phyloP scores from a whole-genome alignment of 2,113 vertebrate genomes.

The Telmatochromis brachygnathus region DNA sequence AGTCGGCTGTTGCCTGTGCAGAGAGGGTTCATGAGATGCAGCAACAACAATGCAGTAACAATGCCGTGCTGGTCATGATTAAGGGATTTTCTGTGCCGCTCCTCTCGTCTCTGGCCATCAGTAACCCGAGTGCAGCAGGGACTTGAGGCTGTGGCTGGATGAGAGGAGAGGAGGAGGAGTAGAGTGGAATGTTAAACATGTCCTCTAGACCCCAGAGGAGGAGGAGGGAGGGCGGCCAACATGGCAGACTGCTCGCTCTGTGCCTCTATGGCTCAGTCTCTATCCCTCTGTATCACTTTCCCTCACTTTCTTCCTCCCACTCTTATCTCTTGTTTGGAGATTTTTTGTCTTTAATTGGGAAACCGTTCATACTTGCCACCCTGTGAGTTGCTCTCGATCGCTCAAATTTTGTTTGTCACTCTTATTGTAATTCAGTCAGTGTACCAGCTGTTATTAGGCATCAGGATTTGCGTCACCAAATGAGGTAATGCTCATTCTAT shows the following conservation, averaged over 20 bases:
- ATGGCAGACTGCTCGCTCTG: conserved; percentile 31
- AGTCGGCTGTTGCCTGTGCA: neutral
- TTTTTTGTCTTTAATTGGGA: neutral
- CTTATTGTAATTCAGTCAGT: conserved; percentile 11
- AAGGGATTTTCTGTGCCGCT: conserved; percentile 37
- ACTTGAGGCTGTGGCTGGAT: conserved; percentile 60
- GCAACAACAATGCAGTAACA: conserved; percentile 22
- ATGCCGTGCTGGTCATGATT: conserved; percentile 26
- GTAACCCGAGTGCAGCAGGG: conserved; percentile 58
- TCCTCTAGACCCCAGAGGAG: conserved; percentile 65
- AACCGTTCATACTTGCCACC: neutral
- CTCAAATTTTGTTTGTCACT: neutral
- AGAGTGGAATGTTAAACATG: conserved; percentile 72
- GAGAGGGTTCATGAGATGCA: neutral
- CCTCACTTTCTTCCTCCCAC: conserved; percentile 6
- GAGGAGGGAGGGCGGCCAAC: conserved; percentile 56
- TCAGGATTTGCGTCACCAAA: conserved; percentile 13
- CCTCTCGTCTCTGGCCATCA: conserved; percentile 49
- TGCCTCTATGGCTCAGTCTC: neutral
- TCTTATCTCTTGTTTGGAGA: neutral
- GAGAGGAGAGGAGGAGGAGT: conserved; percentile 50
- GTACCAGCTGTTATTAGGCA: conserved; percentile 5
- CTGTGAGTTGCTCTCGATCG: neutral
- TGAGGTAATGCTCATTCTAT: neutral
- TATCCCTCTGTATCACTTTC: neutral